Evolutionary conservation across 2,113 vertebrate species (phyloP).

Genomic region (Rhabdornis inornatus): DNA sequence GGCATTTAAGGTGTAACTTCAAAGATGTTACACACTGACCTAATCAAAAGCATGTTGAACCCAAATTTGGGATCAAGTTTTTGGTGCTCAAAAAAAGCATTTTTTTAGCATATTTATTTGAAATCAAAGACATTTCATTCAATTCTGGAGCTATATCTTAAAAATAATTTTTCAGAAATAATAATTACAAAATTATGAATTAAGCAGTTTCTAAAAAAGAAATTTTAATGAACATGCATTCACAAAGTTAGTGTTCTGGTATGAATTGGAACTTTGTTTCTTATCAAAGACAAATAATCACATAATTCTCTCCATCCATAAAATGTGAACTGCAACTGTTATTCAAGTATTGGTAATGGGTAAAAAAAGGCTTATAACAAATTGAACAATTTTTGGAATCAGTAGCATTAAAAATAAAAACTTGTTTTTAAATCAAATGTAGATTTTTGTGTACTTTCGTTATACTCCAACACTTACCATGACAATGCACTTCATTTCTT

Average conservation of each 20-base stretch:
- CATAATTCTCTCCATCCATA: rapidly evolving
- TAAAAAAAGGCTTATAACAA: not conserved
- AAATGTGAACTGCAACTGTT: not conserved
- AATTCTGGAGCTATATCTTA: not conserved
- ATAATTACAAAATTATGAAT: not conserved
- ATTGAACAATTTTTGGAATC: not conserved
- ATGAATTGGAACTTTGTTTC: not conserved
- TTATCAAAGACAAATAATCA: not conserved
- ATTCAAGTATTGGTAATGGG: not conserved
- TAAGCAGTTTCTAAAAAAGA: not conserved
- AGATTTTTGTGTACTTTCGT: not conserved
- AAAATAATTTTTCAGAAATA: not conserved
- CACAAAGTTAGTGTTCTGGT: not conserved
- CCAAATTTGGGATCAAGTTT: not conserved
- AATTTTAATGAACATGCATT: not conserved
- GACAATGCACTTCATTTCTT: not conserved
- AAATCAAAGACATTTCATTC: not conserved
- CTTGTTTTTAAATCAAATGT: not conserved
- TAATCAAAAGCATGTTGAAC: not conserved
- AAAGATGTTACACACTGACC: not conserved
- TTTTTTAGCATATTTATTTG: not conserved
- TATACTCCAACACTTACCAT: not conserved
- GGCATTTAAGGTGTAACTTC: not conserved
- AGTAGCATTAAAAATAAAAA: not conserved
- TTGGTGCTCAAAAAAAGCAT: not conserved